Conservation (phyloP, 2,113 vertebrate species). For the Albula glossodonta region DNA sequence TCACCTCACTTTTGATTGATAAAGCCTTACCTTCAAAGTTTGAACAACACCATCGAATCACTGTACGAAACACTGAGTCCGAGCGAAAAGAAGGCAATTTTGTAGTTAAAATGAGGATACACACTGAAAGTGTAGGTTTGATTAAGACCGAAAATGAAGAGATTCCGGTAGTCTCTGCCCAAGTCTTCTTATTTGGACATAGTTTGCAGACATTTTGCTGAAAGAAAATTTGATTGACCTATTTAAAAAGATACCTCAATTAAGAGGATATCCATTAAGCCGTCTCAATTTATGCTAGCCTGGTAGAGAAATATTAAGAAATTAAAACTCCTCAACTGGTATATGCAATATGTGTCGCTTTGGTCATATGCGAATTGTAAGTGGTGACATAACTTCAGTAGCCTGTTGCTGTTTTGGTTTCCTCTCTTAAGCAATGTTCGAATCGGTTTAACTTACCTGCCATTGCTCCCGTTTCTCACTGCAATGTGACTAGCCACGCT, state of each 20-base stretch:
- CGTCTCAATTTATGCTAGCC: neutral
- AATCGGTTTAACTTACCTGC: neutral
- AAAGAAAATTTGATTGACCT: neutral
- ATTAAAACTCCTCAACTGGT: neutral
- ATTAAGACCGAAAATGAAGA: neutral
- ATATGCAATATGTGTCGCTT: neutral
- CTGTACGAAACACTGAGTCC: neutral
- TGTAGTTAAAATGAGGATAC: neutral
- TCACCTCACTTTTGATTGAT: neutral
- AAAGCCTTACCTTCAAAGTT: slow-evolving; percentile 7
- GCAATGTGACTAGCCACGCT: neutral
- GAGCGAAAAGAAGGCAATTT: neutral
- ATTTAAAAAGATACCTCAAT: neutral
- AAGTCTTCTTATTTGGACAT: neutral
- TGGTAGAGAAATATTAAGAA: neutral
- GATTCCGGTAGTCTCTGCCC: neutral
- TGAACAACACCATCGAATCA: neutral
- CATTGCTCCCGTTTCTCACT: neutral
- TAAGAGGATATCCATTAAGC: neutral
- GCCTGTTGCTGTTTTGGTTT: slow-evolving; percentile 14
- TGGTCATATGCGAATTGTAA: neutral
- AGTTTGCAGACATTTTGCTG: neutral
- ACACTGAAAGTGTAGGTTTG: neutral
- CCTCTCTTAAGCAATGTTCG: slow-evolving; percentile 1
- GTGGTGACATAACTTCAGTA: neutral